Evolutionary conservation across 2,797 vertebrate genomes (phyloP), one percentile per base, ranked within the genome.

Genomic region (Channallabes apus): DNA sequence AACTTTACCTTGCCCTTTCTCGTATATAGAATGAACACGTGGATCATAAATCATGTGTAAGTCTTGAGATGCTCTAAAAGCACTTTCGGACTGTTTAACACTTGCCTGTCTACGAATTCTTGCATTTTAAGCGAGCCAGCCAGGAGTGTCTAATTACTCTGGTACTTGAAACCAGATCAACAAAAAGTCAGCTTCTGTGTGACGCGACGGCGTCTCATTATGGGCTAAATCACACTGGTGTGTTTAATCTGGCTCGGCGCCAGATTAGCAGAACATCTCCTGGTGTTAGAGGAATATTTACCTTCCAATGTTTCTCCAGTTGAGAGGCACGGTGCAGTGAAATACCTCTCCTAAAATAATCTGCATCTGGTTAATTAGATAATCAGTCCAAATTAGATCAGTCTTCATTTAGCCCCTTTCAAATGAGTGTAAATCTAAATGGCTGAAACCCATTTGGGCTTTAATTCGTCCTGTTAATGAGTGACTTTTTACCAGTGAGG

Each of bases 301-400:
- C 77, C 58, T 62, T 79, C 58, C 32, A n/a, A 1, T n/a, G 35
- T 79, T 24, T 17, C 14, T 7, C n/a, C 35, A 62, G 35, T 15
- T 4, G 14, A 79, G 77, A 24, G 76, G 58, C 62, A n/a, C 58
- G 0, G n/a, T 4, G 35, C 12, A 4, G 32, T 79, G 59, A 79
- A 79, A 62, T 62, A 41, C n/a, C 20, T 41, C 58, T 38, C 22
- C 58, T 62, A 62, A 38, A 79, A 79, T 41, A 38, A 79, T 5
- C 77, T 41, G 22, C 22, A 38, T 62, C 32, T 41, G 20, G 12
- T n/a, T 38, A 79, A 79, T 79, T 27, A 79, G 56, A 79, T 79
- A 62, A 79, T 79, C 77, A 79, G 35, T 79, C 14, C 35, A 62
- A 79, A 79, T 79, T 46, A 79, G 22, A 79, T 79, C 58, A n/a